Base-by-base conservation (phyloP, 2,113 vertebrate species). In the Myocastor coypus region DNA sequence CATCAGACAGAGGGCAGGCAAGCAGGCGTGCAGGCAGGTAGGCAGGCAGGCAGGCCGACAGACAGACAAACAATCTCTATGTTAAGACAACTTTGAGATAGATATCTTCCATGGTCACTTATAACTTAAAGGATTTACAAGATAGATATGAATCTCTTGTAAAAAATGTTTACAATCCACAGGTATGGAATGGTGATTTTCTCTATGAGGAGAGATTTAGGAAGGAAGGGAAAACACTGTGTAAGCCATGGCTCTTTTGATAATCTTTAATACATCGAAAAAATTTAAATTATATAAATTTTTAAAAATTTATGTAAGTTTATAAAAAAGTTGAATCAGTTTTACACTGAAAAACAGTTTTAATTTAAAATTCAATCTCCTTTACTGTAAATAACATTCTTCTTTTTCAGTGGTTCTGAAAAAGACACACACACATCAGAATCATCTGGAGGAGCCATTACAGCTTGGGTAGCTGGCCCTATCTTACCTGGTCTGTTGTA, bases 61-160 rank as follows among this genome's bases (percentile, higher is more conserved):
- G n/a, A 69, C 26, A 40, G 34, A 32, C 32, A 63, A 37, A 59
- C 22, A n/a, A 57, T 42, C 42, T 83, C 5, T 37, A 78, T 22
- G 26, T 85, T 68, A 63, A 69, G 42, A 87, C 55, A 28, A 3
- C 16, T 85, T 86, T 69, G 12, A 78, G 34, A 77, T 55, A 71
- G 46, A 88, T 92, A 30, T 4, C 16, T 90, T 37, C 59, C 2
- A 84, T 75, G 87, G 71, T 95, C 26, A 50, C 4, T 94, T 71
- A 94, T 42, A 52, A 57, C 81, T 26, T 71, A 50, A 96, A 94
- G 3, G 0, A 10, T 69, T 73, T 52, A 78, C 78, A 52, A 66
- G 22, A 77, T 20, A 77, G 2, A 32, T 75, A 75, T 57, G 26
- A 86, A 30, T 91, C 14, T 0, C 57, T 80, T 89, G 19, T 80